Evolutionary conservation across 2,888 invertebrate genomes (phyloP), one percentile per base, ranked within the genome.

Genomic region (Metallyticus violacea): DNA sequence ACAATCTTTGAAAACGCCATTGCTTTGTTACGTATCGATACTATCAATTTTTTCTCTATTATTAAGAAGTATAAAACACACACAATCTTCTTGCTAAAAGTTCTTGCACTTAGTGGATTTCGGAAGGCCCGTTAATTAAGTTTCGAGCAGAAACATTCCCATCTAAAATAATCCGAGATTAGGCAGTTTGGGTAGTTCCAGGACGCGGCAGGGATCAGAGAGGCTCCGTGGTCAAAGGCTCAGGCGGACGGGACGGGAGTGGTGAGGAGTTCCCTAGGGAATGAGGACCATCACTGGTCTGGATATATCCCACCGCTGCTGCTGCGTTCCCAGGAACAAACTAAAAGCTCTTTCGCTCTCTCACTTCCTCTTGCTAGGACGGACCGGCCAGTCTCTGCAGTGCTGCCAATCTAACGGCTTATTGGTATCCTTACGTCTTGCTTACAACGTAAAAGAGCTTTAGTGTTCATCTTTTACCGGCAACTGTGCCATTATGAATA

Each of bases 151-250:
- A 15, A 62, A 62, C 40, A 15, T 9, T 40, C 15, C 2, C 15
- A 15, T 62, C 15, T 62, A 62, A 62, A 62, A 62, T 62, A 62
- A 62, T 62, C 40, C 40, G 40, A 62, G 40, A 76, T 76, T 82
- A 76, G 82, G 82, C 76, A 82, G 82, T 76, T 40, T 76, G 76
- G 40, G 82, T 40, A 15, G 82, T 26, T n/a, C 28, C 40, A 62
- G 40, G 40, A 62, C 40, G 2, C 28, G 77, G 76, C n/a, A 26
- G 77, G 83, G 83, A 83, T 83, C 83, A 83, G 83, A 83, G 76
- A 83, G 77, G 83, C 28, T 15, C 77, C 29, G 85, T 85, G 85
- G 81, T 85, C 62, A 85, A 77, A 85, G 85, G 85, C 76, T 30
- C 77, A 81, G 81, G 78, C 30, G 28, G 62, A 76, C 26, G 26